phyloP scores from a whole-genome alignment of 2,797 vertebrate species.

The Trichosurus vulpecula region DNA sequence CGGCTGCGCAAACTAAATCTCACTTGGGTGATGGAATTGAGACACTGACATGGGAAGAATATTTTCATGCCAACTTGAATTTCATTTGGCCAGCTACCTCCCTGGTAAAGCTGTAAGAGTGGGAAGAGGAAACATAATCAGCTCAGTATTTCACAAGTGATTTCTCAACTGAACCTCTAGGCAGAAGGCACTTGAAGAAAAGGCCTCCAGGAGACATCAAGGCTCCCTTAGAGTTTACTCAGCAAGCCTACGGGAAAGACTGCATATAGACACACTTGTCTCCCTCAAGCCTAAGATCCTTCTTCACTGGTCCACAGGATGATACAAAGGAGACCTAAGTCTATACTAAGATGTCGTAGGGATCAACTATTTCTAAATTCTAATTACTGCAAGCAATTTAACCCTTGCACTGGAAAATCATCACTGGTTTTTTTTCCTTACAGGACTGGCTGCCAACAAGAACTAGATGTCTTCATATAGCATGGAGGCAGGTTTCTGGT shows the following conservation, averaged over 20 bases:
- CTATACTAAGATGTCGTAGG: background rate
- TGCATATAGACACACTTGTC: background rate
- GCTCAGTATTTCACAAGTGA: background rate
- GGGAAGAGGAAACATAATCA: conserved; percentile 3
- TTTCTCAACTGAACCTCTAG: background rate
- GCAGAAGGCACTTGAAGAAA: background rate
- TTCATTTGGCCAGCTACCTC: background rate
- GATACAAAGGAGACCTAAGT: background rate
- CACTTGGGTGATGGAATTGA: background rate
- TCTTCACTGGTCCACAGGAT: background rate
- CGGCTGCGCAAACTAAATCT: background rate
- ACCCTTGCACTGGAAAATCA: background rate
- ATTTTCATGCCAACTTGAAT: background rate
- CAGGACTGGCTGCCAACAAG: background rate
- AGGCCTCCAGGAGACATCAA: background rate
- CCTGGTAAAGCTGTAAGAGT: background rate
- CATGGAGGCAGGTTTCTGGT: background rate
- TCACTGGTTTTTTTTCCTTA: background rate
- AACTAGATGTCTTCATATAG: background rate
- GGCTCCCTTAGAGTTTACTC: background rate
- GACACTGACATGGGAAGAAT: background rate
- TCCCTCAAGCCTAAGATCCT: background rate
- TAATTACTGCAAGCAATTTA: conserved; percentile 4
- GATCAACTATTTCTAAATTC: background rate
- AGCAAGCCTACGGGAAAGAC: background rate